Conservation (phyloP, 2,797 vertebrate genomes). For the Pelodytes ibericus region DNA sequence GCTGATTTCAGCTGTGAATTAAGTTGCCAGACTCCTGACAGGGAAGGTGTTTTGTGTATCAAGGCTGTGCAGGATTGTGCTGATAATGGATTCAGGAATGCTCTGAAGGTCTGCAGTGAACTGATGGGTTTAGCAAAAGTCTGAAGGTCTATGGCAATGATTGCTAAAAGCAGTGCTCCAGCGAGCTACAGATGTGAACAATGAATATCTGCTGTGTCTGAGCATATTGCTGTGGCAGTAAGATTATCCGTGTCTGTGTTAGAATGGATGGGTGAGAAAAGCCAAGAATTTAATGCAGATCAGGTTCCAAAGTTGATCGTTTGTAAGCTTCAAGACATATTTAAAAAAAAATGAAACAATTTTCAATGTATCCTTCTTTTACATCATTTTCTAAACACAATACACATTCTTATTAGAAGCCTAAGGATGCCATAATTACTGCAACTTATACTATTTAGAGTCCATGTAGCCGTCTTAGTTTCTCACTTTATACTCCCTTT, state of each 20-base stretch:
- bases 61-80: slow-evolving; percentile 21
- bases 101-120: slow-evolving; percentile 22
- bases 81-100: slow-evolving; percentile 46
- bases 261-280: background rate
- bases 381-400: no score
- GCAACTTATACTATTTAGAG: no score
- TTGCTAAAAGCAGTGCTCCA: slow-evolving; percentile 40
- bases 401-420: no score
- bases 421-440: no score
- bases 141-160: slow-evolving; percentile 41
- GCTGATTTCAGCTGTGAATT: slow-evolving; percentile 46
- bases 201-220: slow-evolving; percentile 11
- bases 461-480: no score
- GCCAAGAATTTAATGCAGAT: background rate
- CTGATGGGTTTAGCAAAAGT: slow-evolving; percentile 31
- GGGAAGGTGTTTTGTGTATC: slow-evolving; percentile 44
- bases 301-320: background rate
- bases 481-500: no score
- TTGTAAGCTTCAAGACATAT: no score
- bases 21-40: slow-evolving; percentile 38
- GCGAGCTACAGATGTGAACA: slow-evolving; percentile 22
- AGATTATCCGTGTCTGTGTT: background rate
- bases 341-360: no score
- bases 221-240: background rate
- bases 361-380: no score